Conservation (phyloP, 2,797 vertebrate species). For the Babyrousa celebensis region DNA sequence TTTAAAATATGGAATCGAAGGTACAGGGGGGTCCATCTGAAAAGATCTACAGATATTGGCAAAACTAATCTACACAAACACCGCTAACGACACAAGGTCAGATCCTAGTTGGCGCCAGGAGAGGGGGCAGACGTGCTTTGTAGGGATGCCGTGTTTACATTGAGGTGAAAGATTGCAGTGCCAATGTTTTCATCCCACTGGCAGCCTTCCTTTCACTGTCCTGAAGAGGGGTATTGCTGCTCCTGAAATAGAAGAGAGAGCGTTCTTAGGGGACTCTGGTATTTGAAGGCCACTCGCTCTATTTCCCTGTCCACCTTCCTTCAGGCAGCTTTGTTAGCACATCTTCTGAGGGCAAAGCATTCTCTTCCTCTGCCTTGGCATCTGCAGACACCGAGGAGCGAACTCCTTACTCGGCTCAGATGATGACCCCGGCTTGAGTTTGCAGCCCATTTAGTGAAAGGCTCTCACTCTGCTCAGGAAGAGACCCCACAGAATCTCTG, state of each 20-base stretch:
- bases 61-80: conserved; percentile 5
- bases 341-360: neutral
- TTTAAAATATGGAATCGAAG: conserved; percentile 57
- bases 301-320: neutral
- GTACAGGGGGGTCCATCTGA: neutral
- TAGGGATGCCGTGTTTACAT: neutral
- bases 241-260: conserved; percentile 25
- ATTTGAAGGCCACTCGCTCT: conserved; percentile 49
- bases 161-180: neutral
- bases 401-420: neutral
- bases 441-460: neutral
- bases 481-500: conserved; percentile 1
- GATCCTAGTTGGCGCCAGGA: neutral
- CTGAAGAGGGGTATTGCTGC: neutral
- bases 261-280: conserved; percentile 3
- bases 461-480: neutral
- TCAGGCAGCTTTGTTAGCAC: neutral
- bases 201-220: neutral
- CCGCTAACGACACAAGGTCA: neutral
- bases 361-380: neutral
- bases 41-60: conserved; percentile 11
- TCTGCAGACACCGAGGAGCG: neutral
- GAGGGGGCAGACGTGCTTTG: neutral
- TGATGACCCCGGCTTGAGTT: neutral
- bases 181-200: neutral